Conservation (phyloP, 2,113 vertebrate species). For the Heptranchias perlo region DNA sequence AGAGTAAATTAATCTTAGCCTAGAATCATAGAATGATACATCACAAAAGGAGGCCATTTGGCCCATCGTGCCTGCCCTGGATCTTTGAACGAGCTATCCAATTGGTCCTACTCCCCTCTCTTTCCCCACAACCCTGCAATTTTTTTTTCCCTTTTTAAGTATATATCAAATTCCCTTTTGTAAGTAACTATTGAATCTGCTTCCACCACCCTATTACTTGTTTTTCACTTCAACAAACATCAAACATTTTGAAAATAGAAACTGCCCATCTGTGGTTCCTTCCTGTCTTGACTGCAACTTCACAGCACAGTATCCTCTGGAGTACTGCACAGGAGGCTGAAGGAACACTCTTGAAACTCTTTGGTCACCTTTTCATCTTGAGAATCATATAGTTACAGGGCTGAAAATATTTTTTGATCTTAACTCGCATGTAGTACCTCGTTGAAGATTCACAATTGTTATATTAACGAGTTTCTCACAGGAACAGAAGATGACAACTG, state of each 20-base stretch:
- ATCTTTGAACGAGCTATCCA: no score
- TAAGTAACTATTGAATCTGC: no score
- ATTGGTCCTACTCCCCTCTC: no score
- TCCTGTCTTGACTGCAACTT: neutral
- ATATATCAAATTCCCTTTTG: no score
- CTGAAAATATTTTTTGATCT: neutral
- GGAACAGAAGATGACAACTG: neutral
- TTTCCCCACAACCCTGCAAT: no score
- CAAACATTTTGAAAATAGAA: neutral
- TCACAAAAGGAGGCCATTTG: no score
- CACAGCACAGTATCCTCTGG: neutral
- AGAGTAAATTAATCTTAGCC: neutral
- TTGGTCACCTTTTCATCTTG: neutral
- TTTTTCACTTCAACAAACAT: neutral
- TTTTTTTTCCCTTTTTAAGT: no score
- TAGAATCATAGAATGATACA: no score
- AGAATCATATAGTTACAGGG: neutral
- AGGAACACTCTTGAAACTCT: neutral
- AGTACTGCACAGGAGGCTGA: neutral
- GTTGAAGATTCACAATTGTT: neutral
- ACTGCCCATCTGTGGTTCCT: neutral
- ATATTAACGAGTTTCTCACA: neutral
- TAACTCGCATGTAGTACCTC: neutral
- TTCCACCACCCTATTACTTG: no score
- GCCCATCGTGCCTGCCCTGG: no score